A percentile compares a stretch with the other conserved stretches of the same genome.
phyloP scores from a whole-genome alignment of 2,113 vertebrate species.

The Onychostoma macrolepis region DNA sequence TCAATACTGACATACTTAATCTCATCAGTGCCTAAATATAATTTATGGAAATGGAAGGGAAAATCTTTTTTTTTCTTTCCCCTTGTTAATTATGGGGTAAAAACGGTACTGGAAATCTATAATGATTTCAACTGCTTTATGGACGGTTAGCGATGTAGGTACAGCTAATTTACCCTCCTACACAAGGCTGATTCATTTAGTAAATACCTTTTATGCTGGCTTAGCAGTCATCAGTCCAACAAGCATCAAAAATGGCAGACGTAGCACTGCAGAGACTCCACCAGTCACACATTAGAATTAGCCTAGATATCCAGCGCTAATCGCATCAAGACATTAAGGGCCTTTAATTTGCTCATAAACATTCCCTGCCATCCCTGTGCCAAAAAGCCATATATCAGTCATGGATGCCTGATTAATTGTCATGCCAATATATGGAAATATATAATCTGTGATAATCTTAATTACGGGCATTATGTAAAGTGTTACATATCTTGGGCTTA shows the following conservation, averaged over 20 bases:
- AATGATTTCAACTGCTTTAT: slow-evolving; percentile 43
- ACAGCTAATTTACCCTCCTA: slow-evolving; percentile 52
- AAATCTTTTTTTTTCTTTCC: not conserved
- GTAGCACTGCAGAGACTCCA: slow-evolving; percentile 31
- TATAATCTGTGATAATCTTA: slow-evolving; percentile 32
- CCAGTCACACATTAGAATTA: slow-evolving; percentile 44
- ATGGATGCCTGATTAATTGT: slow-evolving; percentile 32
- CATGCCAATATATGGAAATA: slow-evolving; percentile 35
- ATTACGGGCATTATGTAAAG: slow-evolving; percentile 50
- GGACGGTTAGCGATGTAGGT: slow-evolving; percentile 42
- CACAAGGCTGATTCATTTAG: slow-evolving; percentile 53
- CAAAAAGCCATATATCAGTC: slow-evolving; percentile 37
- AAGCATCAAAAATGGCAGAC: slow-evolving; percentile 45
- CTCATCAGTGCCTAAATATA: slow-evolving; percentile 45
- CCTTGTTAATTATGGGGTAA: slow-evolving; percentile 48
- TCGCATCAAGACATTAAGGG: slow-evolving; percentile 48
- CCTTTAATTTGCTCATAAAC: slow-evolving; percentile 35
- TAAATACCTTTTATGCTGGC: slow-evolving; percentile 45
- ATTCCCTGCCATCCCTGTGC: slow-evolving; percentile 38
- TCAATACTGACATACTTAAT: slow-evolving; percentile 54
- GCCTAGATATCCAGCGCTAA: slow-evolving; percentile 43
- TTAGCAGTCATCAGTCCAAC: slow-evolving; percentile 39
- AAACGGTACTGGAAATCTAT: slow-evolving; percentile 42
- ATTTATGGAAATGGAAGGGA: slow-evolving; percentile 44
- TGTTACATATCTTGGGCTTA: slow-evolving; percentile 31